Evolutionary conservation across 2,888 invertebrate genomes (phyloP).

Genomic region (Campoplex capitator): DNA sequence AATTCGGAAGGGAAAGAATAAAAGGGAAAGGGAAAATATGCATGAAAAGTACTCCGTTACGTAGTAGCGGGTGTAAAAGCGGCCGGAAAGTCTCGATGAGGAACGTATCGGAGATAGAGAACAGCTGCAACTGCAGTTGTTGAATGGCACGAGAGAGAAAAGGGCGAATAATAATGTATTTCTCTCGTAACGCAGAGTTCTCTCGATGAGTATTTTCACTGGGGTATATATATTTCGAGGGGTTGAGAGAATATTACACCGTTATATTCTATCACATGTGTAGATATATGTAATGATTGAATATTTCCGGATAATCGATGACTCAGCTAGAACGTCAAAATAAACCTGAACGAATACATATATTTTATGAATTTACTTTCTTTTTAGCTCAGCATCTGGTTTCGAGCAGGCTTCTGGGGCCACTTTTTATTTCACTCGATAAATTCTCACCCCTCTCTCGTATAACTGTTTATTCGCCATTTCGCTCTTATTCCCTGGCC

Average conservation of each 20-base stretch:
- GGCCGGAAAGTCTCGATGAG: conserved; percentile 25
- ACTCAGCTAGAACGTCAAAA: conserved; percentile 59
- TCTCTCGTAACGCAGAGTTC: conserved; percentile 37
- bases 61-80: conserved; percentile 15
- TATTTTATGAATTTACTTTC: background rate
- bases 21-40: background rate
- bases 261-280: conserved; percentile 27
- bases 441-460: conserved; percentile 38
- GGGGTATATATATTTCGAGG: conserved; percentile 19
- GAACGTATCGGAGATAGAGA: conserved; percentile 45
- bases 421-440: conserved; percentile 7
- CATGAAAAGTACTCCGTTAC: background rate
- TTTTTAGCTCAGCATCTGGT: conserved; percentile 34
- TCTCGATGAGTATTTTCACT: conserved; percentile 16
- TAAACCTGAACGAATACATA: conserved; percentile 9
- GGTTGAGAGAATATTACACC: conserved; percentile 28
- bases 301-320: conserved; percentile 59
- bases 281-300: conserved; percentile 53
- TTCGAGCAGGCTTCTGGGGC: background rate
- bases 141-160: conserved; percentile 31
- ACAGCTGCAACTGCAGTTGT: conserved; percentile 68
- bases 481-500: background rate
- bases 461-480: conserved; percentile 44
- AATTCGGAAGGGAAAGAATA: conserved; percentile 10
- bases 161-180: conserved; percentile 57